Conservation (phyloP, 1,140 invertebrate genomes). For the Mya arenaria region DNA sequence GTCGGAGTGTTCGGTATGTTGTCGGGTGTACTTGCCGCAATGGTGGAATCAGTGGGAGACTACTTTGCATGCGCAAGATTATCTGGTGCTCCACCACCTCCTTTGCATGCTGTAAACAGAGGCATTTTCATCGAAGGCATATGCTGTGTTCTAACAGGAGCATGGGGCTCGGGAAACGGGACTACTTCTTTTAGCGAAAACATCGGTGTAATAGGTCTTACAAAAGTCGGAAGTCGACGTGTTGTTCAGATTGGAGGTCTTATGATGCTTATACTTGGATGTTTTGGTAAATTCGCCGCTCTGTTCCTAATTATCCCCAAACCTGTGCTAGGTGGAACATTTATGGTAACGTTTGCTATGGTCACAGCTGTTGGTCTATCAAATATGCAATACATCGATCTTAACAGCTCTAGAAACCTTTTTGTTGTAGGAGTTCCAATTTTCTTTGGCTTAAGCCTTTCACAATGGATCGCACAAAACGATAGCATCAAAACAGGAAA, state of each 20-base stretch:
- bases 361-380: slow-evolving; percentile 83
- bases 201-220: slow-evolving; percentile 91
- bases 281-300: slow-evolving; percentile 90
- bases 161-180: slow-evolving; percentile 91
- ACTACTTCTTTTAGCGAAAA: slow-evolving; percentile 93
- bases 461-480: slow-evolving; percentile 86
- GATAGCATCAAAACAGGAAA: slow-evolving; percentile 75
- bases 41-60: slow-evolving; percentile 77
- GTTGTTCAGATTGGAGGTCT: slow-evolving; percentile 91
- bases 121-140: slow-evolving; percentile 92
- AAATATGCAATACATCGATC: slow-evolving; percentile 90
- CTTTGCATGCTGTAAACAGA: slow-evolving; percentile 89
- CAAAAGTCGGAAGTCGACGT: slow-evolving; percentile 89
- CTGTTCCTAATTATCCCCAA: slow-evolving; percentile 91
- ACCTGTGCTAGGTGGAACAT: slow-evolving; percentile 92
- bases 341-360: slow-evolving; percentile 91
- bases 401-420: slow-evolving; percentile 92
- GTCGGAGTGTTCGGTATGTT: slow-evolving; percentile 75
- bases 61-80: slow-evolving; percentile 85
- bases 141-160: slow-evolving; percentile 90
- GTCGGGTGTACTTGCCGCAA: slow-evolving; percentile 74
- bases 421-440: slow-evolving; percentile 93
- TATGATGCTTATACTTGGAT: slow-evolving; percentile 86
- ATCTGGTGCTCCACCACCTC: slow-evolving; percentile 89
- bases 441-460: slow-evolving; percentile 90